Base-by-base conservation (phyloP, 2,888 invertebrate genomes). In the Pyrochroa serraticornis region DNA sequence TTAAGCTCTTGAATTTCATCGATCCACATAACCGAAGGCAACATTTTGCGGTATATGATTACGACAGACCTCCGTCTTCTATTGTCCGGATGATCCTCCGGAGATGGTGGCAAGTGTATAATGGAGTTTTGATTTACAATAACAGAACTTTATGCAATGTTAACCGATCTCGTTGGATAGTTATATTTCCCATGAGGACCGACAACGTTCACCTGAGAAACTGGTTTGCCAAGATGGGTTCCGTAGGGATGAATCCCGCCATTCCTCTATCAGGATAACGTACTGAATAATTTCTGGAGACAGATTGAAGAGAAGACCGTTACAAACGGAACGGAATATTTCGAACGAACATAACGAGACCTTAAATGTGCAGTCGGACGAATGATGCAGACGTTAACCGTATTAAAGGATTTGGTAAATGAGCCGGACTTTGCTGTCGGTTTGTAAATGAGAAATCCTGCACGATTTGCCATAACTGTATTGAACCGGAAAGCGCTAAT, bases 151-250 rank as follows among this genome's bases (percentile, higher is more conserved):
- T 55, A 55, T 55, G 55, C 55, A 55, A 55, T 48, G 55, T 55
- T 55, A 48, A 48, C 37, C 43, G 55, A 55, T 48, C 42, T 36
- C 35, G 10, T 41, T 30, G 62, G 46, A 51, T 54, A 50, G 62
- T 58, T 55, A 62, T 56, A 62, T 62, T 62, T 62, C 62, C 62
- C 62, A 57, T 36, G 57, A 37, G 62, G 31, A 42, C 35, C 45
- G 52, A 13, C 37, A 52, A 38, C 33, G 44, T 53, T 53, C 54
- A 62, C 60, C 62, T 60, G 62, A 59, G 57, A 46, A 62, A 62
- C 61, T 43, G 58, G 61, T 62, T 62, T 38, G 48, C 58, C 61
- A 55, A 58, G 61, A 58, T 58, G 61, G 51, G 14, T 34, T 55
- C 58, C 61, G 58, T 34, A 39, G 58, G 55, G 61, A 62, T 52